These are phyloP conservation scores for Drosophila trapezifrons DNA, from an alignment of 1,140 invertebrate genomes.

Conservation along the genomic window DNA sequence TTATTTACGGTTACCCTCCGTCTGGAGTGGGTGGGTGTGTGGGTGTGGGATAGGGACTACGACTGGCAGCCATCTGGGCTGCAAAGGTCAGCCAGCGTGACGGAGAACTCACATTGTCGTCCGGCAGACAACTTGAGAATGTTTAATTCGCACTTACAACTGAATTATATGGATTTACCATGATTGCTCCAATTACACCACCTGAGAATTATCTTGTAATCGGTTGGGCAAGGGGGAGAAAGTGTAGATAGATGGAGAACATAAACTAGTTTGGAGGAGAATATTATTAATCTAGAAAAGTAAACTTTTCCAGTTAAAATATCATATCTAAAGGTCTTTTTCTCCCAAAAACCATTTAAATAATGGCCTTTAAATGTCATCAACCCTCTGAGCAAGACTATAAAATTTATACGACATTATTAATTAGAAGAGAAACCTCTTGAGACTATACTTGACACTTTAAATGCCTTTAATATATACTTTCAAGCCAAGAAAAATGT, in stretches of 20 bases:
- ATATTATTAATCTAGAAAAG: no score
- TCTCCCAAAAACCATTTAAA: no score
- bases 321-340: no score
- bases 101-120: slow-evolving; percentile 11
- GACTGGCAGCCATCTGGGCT: slow-evolving; percentile 5
- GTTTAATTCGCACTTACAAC: slow-evolving; percentile 35
- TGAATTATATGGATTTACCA: slow-evolving; percentile 28
- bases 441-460: slow-evolving; percentile 6
- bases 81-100: slow-evolving; percentile 40
- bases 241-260: not conserved
- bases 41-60: not conserved
- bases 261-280: no score
- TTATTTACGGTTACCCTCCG: slow-evolving; percentile 59
- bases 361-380: not conserved
- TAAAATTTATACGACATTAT: not conserved
- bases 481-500: slow-evolving; percentile 1
- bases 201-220: not conserved
- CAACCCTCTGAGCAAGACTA: no score
- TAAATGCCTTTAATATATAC: not conserved
- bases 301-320: no score
- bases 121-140: slow-evolving; percentile 36
- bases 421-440: not conserved
- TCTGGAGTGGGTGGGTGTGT: slow-evolving; percentile 9
- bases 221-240: not conserved
- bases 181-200: slow-evolving; percentile 17